Evolutionary conservation across 2,888 invertebrate species (phyloP).

Genomic region (Xestia rhomboidea): DNA sequence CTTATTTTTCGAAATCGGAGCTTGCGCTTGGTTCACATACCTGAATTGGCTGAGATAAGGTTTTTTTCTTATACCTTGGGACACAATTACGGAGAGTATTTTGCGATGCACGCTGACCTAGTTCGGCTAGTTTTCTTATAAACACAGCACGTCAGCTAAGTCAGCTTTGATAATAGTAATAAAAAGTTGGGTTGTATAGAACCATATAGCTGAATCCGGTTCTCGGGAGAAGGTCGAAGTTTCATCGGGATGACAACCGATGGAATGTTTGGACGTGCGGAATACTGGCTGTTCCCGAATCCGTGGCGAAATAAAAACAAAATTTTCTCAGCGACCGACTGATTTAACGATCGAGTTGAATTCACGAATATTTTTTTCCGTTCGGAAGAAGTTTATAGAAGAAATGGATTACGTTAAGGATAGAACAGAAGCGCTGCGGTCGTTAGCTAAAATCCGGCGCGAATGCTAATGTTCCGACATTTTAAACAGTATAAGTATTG

Average conservation of each 20-base stretch:
- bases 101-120: constrained; percentile 54
- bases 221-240: constrained; percentile 52
- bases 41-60: constrained; percentile 31
- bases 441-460: constrained; percentile 49
- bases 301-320: constrained; percentile 55
- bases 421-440: constrained; percentile 33
- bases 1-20: constrained; percentile 46
- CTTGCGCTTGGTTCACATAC: constrained; percentile 17
- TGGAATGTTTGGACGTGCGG: neutral
- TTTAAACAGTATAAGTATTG: constrained; percentile 18
- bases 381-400: constrained; percentile 50
- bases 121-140: constrained; percentile 54
- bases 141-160: constrained; percentile 60
- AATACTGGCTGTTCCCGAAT: constrained; percentile 20
- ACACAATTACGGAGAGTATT: constrained; percentile 31
- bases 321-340: constrained; percentile 51
- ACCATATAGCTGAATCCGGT: constrained; percentile 50
- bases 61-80: constrained; percentile 52
- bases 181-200: constrained; percentile 59
- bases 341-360: constrained; percentile 61
- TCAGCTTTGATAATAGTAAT: constrained; percentile 65
- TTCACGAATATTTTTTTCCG: constrained; percentile 44
- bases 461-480: constrained; percentile 45
- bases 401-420: constrained; percentile 53
- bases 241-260: constrained; percentile 42